Base-by-base conservation (phyloP, 1,140 invertebrate species). In the Halyomorpha halys region DNA sequence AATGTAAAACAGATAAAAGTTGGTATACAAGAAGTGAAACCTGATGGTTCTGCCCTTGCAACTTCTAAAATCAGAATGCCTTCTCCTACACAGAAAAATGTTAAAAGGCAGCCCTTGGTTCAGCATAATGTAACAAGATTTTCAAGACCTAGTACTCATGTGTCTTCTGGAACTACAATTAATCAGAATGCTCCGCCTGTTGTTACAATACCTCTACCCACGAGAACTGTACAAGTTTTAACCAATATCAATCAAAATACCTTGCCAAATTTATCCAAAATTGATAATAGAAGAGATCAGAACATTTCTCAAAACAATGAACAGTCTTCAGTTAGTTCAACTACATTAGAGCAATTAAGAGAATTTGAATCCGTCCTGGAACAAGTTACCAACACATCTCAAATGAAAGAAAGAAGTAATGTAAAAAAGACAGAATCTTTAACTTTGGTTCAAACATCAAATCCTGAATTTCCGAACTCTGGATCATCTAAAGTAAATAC, bases 291-390 rank as follows among this genome's bases (percentile, higher is more conserved):
- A 59, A 67, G 53, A 49, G 66, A 65, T 15, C 64, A 60, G 68
- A 67, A 80, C 83, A 11, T 69, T 73, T 0, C 77, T 76, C 25
- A 75, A 78, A 18, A 74, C 75, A 11, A 71, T 74, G 4, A 69
- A 62, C 54, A 77, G n/a, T 19, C 78, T 68, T 73, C 77, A 65
- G 77, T 80, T 9, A 80, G 79, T 64, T 80, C 80, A 0, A 80
- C 78, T 3, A 89, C 86, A 13, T 72, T 89, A 23, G 86, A 90
- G 72, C 87, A 89, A 69, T 71, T 90, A 8, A 76, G 86, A 44
- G 87, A 90, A 73, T 90, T 90, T 70, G 87, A 90, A 72, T 86
- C 86, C 73, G 86, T 90, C 0, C 75, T 89, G 49, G 86, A 90
- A 72, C 85, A 89, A 74, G 83, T 89, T 2, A 69, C 68, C 2